Evolutionary conservation across 1,140 invertebrate genomes (phyloP).

Genomic region (Drosophila pruinosa): DNA sequence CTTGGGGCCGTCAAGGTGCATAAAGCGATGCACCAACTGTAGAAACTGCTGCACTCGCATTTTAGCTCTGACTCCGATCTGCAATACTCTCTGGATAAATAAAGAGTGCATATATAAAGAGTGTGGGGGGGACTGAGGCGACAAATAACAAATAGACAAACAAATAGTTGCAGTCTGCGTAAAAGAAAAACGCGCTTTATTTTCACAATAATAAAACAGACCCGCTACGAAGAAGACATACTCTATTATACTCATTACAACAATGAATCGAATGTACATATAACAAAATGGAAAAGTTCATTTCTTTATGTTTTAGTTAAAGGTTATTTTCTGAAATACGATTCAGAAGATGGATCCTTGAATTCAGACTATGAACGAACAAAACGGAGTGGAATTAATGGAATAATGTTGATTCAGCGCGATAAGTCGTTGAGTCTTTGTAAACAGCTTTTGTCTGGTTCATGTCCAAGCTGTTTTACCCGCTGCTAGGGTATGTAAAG

Average conservation of each 20-base stretch:
- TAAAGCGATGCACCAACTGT: constrained; percentile 5
- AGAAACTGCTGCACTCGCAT: constrained; percentile 15
- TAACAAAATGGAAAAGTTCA: neutral
- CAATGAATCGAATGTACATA: no score
- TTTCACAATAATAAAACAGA: constrained; percentile 38
- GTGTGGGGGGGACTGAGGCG: neutral
- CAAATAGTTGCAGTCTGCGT: constrained; percentile 15
- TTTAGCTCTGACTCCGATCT: constrained; percentile 7
- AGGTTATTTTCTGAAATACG: no score
- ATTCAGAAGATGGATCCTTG: constrained; percentile 2
- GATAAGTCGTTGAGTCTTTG: neutral
- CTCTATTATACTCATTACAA: no score
- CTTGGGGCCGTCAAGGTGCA: constrained; percentile 17
- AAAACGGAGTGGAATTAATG: constrained; percentile 7
- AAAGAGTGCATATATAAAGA: neutral
- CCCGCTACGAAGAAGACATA: neutral
- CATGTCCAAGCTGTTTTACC: constrained; percentile 16
- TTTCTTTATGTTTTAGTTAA: no score
- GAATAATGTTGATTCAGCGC: neutral
- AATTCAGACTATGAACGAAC: constrained; percentile 1
- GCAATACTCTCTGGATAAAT: constrained; percentile 2
- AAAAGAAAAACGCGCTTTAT: constrained; percentile 42
- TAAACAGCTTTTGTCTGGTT: constrained; percentile 8
- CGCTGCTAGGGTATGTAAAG: constrained; percentile 37
- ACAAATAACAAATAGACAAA: constrained; percentile 7